phyloP scores from a whole-genome alignment of 2,797 vertebrate genomes.

The Sebastes taczanowskii region DNA sequence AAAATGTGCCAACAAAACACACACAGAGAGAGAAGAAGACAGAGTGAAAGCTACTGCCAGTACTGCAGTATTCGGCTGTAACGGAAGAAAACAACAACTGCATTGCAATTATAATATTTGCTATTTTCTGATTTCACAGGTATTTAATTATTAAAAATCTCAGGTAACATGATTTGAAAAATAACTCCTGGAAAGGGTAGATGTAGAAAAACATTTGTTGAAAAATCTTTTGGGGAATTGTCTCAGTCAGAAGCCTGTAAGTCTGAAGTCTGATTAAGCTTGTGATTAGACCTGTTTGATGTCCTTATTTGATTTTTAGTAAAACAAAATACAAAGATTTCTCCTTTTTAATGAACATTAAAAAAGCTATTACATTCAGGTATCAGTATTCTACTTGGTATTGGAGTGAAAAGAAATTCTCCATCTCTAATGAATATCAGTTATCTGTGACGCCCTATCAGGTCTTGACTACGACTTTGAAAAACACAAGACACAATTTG shows the following conservation, averaged over 20 bases:
- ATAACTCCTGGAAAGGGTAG: not conserved
- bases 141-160: not conserved
- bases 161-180: not conserved
- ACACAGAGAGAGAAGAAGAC: not conserved
- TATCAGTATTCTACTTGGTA: not conserved
- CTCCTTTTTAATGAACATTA: not conserved
- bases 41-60: not conserved
- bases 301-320: not conserved
- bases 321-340: not conserved
- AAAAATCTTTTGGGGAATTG: not conserved
- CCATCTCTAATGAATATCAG: not conserved
- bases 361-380: not conserved
- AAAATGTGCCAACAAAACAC: not conserved
- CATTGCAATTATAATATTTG: not conserved
- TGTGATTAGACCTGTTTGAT: not conserved
- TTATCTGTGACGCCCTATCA: not conserved
- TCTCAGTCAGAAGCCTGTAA: not conserved
- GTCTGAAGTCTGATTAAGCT: not conserved
- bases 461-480: not conserved
- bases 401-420: conserved; percentile 1
- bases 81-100: not conserved
- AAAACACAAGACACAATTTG: conserved; percentile 3
- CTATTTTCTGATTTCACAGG: not conserved
- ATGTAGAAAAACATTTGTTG: not conserved
- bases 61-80: not conserved